A percentile compares a stretch with the other conserved stretches of the same genome.
These are phyloP conservation scores for Pseudoatta argentina DNA, from an alignment of 1,140 invertebrate genomes.

Conservation along the genomic window DNA sequence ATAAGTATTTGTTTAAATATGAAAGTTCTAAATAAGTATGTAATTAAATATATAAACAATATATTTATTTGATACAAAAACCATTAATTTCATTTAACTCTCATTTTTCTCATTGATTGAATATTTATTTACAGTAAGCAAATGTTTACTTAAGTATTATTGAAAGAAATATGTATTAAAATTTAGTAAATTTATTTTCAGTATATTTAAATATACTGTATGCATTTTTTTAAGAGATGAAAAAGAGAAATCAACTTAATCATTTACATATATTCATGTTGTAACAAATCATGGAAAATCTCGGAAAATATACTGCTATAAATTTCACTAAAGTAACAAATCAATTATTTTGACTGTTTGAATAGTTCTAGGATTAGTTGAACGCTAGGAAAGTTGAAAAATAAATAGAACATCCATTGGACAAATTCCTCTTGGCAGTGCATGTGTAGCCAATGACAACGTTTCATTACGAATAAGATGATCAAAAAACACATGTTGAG, in stretches of 20 bases:
- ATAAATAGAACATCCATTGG: conserved; percentile 4
- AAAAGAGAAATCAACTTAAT: neutral
- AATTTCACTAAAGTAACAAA: neutral
- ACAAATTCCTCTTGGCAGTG: conserved; percentile 28
- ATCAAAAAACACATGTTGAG: conserved; percentile 62
- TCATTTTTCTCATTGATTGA: no score
- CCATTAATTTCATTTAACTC: no score
- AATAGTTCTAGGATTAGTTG: neutral
- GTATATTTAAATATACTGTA: neutral
- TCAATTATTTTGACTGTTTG: neutral
- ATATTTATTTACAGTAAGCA: no score
- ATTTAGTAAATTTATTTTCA: no score
- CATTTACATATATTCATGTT: neutral
- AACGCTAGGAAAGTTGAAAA: neutral
- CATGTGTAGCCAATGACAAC: conserved; percentile 35
- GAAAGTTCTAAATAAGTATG: no score
- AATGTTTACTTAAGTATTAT: no score
- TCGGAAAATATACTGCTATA: neutral
- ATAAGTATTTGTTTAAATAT: no score
- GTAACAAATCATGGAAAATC: neutral
- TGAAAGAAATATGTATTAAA: no score
- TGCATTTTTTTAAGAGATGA: neutral
- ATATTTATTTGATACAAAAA: no score
- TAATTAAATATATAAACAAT: no score
- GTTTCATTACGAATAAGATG: conserved; percentile 54